Base-by-base conservation (phyloP, 2,797 vertebrate genomes). In the Bryconaethiops microstoma region DNA sequence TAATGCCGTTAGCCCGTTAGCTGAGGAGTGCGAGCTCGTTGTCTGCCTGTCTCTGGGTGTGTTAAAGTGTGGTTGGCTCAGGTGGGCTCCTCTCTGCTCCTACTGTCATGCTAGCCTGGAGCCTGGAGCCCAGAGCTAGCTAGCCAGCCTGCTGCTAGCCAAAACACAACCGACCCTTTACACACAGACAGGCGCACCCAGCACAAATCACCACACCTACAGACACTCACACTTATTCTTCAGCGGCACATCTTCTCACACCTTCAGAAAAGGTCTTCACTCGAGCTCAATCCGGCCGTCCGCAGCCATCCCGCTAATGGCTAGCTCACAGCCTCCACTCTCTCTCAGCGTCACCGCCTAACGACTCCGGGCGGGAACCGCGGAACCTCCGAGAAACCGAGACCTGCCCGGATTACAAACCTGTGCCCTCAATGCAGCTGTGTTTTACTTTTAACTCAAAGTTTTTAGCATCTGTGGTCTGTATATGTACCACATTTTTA, bases 201-300 rank as follows among this genome's bases (percentile, higher is more conserved):
- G 25, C 9, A 80, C 40, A 42, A 48, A 17, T 4, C 17, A 21
- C 4, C 50, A 55, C 57, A 40, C 35, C 8, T 17, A 14, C 12
- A 48, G 52, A 7, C 68, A 86, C 85, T 86, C 60, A 86, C 85
- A 62, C 76, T 12, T 82, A 81, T 82, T 78, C 65, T 80, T 84
- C 45, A 86, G 50, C 78, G 74, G 52, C 70, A 78, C 75, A 84
- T 84, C 60, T 68, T 78, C 60, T 4, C 52, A 67, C 55, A 54
- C 14, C 7, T 19, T 65, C 0, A 35, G 16, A 52, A 52, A 4
- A 54, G 12, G 60, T 16, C 21, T 39, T 77, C 29, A 73, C 17
- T 7, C 50, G 62, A 10, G 67, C 60, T 25, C 17, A n/a, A 48
- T 74, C 39, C 5, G 16, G 70, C 67, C 64, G 63, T 65, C 48